phyloP scores from a whole-genome alignment of 1,140 invertebrate species.

The Cephus cinctus region DNA sequence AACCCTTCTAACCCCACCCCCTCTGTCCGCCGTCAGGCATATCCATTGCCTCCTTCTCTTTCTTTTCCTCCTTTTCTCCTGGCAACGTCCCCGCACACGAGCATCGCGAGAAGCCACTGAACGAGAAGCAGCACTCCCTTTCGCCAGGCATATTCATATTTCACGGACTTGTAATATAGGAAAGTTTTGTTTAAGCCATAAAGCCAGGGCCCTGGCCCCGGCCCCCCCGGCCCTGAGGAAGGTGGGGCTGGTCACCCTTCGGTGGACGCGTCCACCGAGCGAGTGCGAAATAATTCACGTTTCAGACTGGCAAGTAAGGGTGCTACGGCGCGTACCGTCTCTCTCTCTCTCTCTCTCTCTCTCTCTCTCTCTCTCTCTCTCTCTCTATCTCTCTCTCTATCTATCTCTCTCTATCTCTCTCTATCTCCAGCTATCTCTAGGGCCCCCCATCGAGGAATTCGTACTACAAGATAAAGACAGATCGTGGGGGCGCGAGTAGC shows the following conservation, averaged over 20 bases:
- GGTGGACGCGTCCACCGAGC: conserved; percentile 30
- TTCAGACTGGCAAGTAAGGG: too few species aligned
- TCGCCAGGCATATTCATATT: conserved; percentile 49
- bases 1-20: conserved; percentile 18
- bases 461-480: too few species aligned
- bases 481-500: too few species aligned
- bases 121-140: conserved; percentile 34
- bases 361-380: conserved; percentile 22
- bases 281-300: conserved; percentile 48
- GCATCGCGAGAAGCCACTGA: too few species aligned
- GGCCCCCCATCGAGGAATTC: too few species aligned
- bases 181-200: conserved; percentile 56
- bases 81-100: not conserved
- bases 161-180: conserved; percentile 53
- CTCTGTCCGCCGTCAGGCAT: conserved; percentile 10
- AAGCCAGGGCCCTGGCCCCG: conserved; percentile 28
- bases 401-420: conserved; percentile 1
- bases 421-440: not conserved
- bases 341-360: conserved; percentile 29
- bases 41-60: conserved; percentile 4
- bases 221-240: conserved; percentile 2
- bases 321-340: not conserved
- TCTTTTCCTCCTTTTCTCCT: not conserved
- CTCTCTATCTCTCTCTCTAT: conserved; percentile 3
- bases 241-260: conserved; percentile 29